Evolutionary conservation across 2,888 invertebrate genomes (phyloP), one percentile per base, ranked within the genome.

Genomic region (Eupithecia subumbrata): DNA sequence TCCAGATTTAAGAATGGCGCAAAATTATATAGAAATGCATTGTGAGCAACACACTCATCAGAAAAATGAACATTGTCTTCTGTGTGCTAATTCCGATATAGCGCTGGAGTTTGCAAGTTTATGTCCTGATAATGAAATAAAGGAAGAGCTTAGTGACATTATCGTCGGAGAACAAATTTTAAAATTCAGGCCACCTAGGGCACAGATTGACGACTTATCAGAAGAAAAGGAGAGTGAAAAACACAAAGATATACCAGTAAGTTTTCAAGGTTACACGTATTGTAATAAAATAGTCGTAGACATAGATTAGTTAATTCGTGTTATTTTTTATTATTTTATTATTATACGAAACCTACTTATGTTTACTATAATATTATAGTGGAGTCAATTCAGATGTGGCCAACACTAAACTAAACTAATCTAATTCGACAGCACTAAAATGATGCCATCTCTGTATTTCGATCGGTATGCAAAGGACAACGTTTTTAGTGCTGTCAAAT

Each of bases 41-140:
- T 56, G 56, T 22, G 22, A 9, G 11, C 56, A 56, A 56, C 56
- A 56, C 22, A 56, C n/a, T 56, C 22, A 56, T 22, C 22, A 56
- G 22, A 56, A 56, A 56, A 22, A 56, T 56, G 56, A 56, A 56
- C 22, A 56, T 12, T 56, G 56, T 56, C 22, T 56, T 22, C 12
- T 56, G 22, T 56, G 56, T 56, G 22, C 56, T 16, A 22, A 56
- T 56, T 56, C 56, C n/a, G 56, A 56, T 56, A 56, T 56, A 56
- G 56, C 56, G 11, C 11, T 56, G 56, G 56, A 56, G 56, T 56
- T 56, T 56, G 56, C 56, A 56, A 56, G 56, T 56, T 12, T 56
- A 56, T 56, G 56, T 22, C 11, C 56, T 22, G 22, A 56, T 22
- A 22, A 56, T 56, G 56, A 22, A 56, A 56, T 22, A 56, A 22